These are phyloP conservation scores for Bombus waltoni DNA, from an alignment of 1,140 invertebrate species.

Conservation along the genomic window DNA sequence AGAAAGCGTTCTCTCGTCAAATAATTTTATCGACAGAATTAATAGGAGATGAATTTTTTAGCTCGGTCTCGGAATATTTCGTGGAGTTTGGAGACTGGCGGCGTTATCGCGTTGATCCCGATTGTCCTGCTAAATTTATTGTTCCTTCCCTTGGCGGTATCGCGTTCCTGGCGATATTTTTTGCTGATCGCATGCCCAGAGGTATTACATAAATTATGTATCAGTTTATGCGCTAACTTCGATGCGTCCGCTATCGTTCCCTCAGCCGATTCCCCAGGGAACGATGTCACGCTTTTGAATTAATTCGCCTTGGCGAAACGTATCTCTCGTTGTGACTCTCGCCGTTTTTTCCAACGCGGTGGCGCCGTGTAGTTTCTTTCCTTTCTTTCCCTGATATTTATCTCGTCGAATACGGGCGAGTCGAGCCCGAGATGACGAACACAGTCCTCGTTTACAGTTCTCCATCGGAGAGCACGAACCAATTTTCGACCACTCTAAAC, in stretches of 20 bases:
- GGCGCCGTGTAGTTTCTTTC: not conserved
- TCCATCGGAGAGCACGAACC: not conserved
- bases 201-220: conserved; percentile 45
- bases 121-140: conserved; percentile 31
- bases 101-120: conserved; percentile 21
- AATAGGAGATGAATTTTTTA: conserved; percentile 1
- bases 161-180: conserved; percentile 8
- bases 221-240: conserved; percentile 23
- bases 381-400: not conserved
- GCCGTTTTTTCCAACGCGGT: not conserved
- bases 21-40: not conserved
- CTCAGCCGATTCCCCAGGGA: not conserved
- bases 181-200: not conserved
- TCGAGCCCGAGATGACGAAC: not conserved
- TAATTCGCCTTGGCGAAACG: conserved; percentile 30
- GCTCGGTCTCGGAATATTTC: not conserved
- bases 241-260: not conserved
- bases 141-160: not conserved
- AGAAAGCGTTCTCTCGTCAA: not conserved
- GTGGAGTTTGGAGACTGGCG: no score
- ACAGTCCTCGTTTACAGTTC: conserved; percentile 11
- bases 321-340: not conserved
- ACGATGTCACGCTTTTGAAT: conserved; percentile 25
- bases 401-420: not conserved
- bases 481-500: conserved; percentile 31